A percentile compares a stretch with the other conserved stretches of the same genome.
Conservation (phyloP, 2,113 vertebrate species). For the Syrmaticus mikado region DNA sequence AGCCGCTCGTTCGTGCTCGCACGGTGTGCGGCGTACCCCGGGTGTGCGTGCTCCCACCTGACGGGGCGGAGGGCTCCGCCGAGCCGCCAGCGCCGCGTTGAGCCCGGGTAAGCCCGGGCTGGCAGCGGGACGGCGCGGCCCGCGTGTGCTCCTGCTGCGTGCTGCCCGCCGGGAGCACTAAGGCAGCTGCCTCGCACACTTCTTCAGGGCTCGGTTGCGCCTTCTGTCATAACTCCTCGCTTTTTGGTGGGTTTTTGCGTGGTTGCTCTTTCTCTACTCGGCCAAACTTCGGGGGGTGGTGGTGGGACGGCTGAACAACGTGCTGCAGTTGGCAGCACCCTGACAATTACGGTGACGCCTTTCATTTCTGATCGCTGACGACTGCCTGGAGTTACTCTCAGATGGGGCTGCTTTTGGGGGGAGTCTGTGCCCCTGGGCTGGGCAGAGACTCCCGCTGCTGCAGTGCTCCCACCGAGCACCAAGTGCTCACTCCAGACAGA, state of each 20-base stretch:
- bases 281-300: fast-evolving
- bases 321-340: fast-evolving
- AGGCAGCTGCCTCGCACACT: background rate
- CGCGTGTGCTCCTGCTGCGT: background rate
- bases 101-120: too few relatives aligned
- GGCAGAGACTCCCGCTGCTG: fast-evolving
- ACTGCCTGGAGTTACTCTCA: background rate
- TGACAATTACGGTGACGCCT: background rate
- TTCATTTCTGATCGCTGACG: background rate
- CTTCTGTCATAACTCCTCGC: background rate
- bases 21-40: background rate
- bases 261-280: background rate
- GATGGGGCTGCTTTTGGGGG: fast-evolving
- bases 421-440: background rate
- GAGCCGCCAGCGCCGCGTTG: too few relatives aligned
- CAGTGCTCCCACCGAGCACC: too few relatives aligned
- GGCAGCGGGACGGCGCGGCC: too few relatives aligned
- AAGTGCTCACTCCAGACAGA: background rate
- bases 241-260: background rate
- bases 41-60: too few relatives aligned
- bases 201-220: background rate
- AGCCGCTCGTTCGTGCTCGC: background rate
- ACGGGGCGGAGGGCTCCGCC: too few relatives aligned
- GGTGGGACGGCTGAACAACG: background rate
- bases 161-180: fast-evolving